Base-by-base conservation (phyloP, 2,113 vertebrate species). In the Xenopus laevis region DNA sequence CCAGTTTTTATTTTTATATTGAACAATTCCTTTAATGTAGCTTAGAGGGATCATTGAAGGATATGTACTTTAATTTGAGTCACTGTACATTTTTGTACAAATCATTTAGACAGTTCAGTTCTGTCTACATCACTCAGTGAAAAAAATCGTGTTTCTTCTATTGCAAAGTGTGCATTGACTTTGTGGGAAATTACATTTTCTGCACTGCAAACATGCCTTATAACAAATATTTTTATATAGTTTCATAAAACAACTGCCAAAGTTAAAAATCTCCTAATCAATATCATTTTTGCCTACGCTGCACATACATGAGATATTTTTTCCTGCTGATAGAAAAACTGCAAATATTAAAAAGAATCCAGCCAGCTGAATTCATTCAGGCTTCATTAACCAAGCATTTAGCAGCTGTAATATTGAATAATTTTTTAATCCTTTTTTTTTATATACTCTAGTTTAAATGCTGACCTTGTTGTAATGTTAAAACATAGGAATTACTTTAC, bases 181-280 rank as follows among this genome's bases (percentile, higher is more conserved):
- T 3, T 5, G 16, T 7, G 17, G 7, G 53, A n/a, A 50, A 55
- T 55, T 55, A n/a, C 17, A 55, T 55, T 55, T n/a, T n/a, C 53
- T 55, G 4, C 53, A 55, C 17, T 55, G 8, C 16, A 55, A 55
- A n/a, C 53, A n/a, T 55, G 53, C 17, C 8, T 55, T 55, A 9
- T 9, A 55, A 55, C 53, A 55, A 16, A 50, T 16, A 50, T 16
- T 55, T 55, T 55, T n/a, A 4, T n/a, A n/a, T n/a, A 55, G 53
- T n/a, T 55, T n/a, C 16, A 55, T 55, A n/a, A 55, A 55, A n/a
- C 53, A 55, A 55, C 53, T 55, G 53, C 53, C 53, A 55, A 55
- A 55, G 53, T 55, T 55, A 55, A 55, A 55, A 55, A 55, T 55
- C 53, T 55, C 7, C 53, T 55, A 55, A 55, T 55, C 53, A 55